Percentiles rank a stretch among this genome's conserved stretches.
phyloP scores from a whole-genome alignment of 2,888 invertebrate species.

The Cheilosia pagana region DNA sequence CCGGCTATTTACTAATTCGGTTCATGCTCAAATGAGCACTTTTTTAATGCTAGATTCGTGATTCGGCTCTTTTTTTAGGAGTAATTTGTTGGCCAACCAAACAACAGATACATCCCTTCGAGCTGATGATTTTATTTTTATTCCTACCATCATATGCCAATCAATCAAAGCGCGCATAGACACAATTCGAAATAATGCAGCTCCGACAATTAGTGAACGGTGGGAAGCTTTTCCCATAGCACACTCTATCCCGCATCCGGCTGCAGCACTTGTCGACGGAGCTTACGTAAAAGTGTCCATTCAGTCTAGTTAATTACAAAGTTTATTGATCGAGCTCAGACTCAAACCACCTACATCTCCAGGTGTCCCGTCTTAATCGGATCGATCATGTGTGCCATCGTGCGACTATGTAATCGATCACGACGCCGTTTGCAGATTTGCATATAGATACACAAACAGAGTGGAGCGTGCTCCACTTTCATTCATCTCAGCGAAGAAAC shows the following conservation, averaged over 20 bases:
- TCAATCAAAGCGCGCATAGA: conserved; percentile 21
- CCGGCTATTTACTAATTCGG: conserved; percentile 63
- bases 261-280: conserved; percentile 20
- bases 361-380: conserved; percentile 49
- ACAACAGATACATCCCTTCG: conserved; percentile 51
- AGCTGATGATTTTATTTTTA: conserved; percentile 17
- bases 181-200: conserved; percentile 56
- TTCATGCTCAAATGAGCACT: conserved; percentile 65
- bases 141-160: conserved; percentile 17
- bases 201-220: not conserved
- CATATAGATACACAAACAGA: conserved; percentile 31
- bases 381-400: conserved; percentile 57
- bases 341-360: conserved; percentile 21
- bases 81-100: conserved; percentile 19
- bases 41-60: conserved; percentile 59
- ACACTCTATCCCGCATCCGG: not conserved
- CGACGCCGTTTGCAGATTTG: conserved; percentile 49
- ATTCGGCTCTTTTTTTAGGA: conserved; percentile 34
- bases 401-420: conserved; percentile 40
- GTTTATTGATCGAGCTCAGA: conserved; percentile 31
- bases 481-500: not conserved
- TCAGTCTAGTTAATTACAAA: conserved; percentile 47
- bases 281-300: conserved; percentile 25
- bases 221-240: not conserved
- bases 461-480: conserved; percentile 60